These are phyloP conservation scores for Epinephelus coioides DNA, from an alignment of 2,797 vertebrate species.

Conservation along the genomic window DNA sequence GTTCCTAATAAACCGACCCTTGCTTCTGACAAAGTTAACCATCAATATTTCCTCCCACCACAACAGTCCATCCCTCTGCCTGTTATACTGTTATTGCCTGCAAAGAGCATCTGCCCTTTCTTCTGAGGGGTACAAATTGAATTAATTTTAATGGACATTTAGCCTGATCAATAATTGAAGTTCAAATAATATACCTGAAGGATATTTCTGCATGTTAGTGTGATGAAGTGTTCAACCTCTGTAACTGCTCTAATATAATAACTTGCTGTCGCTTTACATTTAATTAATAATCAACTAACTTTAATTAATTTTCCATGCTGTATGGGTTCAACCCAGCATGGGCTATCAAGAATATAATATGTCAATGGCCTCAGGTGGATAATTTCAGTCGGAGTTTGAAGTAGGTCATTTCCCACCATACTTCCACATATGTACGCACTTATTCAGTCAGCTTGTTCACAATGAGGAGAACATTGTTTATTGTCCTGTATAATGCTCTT, in stretches of 20 bases:
- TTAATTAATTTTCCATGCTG: conserved; percentile 32
- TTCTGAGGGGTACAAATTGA: not conserved
- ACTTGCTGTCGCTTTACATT: not conserved
- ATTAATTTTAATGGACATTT: conserved; percentile 3
- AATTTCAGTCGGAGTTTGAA: conserved; percentile 25
- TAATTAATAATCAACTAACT: too few relatives aligned
- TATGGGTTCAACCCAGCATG: not conserved
- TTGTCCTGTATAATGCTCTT: not conserved
- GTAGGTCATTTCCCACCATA: conserved; percentile 6
- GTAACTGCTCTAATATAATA: not conserved
- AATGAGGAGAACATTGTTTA: not conserved
- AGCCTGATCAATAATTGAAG: not conserved
- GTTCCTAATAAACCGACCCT: too few relatives aligned
- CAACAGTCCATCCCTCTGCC: not conserved
- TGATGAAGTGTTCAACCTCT: not conserved
- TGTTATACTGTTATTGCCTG: conserved; percentile 11
- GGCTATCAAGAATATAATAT: not conserved
- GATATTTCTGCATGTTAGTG: not conserved
- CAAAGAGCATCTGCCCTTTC: not conserved
- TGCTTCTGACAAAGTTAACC: conserved; percentile 25
- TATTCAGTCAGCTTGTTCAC: conserved; percentile 1
- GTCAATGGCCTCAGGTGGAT: conserved; percentile 2
- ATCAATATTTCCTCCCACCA: conserved; percentile 33
- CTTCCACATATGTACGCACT: not conserved
- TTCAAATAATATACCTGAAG: not conserved